Base-by-base conservation (phyloP, 1,140 invertebrate genomes). In the Anoplophora glabripennis region DNA sequence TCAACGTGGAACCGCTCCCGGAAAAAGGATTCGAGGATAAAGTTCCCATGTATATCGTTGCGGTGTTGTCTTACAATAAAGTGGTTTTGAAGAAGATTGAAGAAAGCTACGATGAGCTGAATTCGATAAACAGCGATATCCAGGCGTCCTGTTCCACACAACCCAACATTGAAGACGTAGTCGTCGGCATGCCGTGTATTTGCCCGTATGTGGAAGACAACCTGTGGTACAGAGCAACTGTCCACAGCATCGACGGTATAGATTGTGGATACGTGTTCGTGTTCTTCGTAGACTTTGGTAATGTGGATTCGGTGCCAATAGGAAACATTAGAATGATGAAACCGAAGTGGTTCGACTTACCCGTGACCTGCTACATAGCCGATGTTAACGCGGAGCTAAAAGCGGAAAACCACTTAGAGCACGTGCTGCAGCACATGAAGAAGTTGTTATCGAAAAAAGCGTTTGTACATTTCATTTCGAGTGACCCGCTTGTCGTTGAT, bases 251-350 rank as follows among this genome's bases (percentile, higher is more conserved):
- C 7, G 53, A 68, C 21, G 33, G 28, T 3, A 8, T 59, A 10
- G 48, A 64, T 41, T 61, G 44, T 4, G 59, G 56, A 1, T 51
- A 35, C 37, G 63, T 65, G 4, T 37, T 46, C 11, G 63, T 63
- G 35, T 47, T 68, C 12, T 68, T 63, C 45, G 66, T 68, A 3
- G 66, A 68, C 54, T 68, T 62, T 37, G 66, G 63, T 9, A 63
- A 58, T 15, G 37, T 58, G 9, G 60, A 68, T 44, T 45, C 42
- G 4, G 52, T 63, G 4, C n/a, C 60, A 4, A 47, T 33, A 1
- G 41, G 12, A 3, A 52, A 60, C n/a, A 9, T 68, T 14, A 59
- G 58, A 57, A 38, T 45, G 44, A 65, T 63, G 21, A 21, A 17
- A 11, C 34, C 28, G 3, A 41, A 63, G 8, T 63, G 53, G 47